Evolutionary conservation across 2,797 vertebrate species (phyloP), one percentile per base, ranked within the genome.

Genomic region (Octomys mimax): DNA sequence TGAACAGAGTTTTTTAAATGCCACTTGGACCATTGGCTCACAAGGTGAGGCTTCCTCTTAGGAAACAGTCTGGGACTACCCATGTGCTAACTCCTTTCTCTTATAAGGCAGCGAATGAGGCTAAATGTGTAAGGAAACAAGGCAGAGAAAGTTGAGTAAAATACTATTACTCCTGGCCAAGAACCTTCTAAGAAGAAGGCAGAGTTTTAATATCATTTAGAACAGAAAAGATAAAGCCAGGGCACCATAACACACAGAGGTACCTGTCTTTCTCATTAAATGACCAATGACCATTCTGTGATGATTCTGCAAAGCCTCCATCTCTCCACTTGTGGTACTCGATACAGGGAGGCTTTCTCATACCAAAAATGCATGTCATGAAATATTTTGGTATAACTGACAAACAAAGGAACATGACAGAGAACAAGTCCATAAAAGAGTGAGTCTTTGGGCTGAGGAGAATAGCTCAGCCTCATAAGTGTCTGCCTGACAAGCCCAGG

Each of bases 161-260:
- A 89, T 94, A 95, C 89, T 97, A 95, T 39, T 91, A 42, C 87
- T 93, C 26, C 14, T 62, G 87, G 33, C n/a, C 84, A 9, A 26
- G 82, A 61, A 46, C 14, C 26, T 36, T 62, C 6, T 5, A 81
- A 28, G 16, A 12, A 19, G 19, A 36, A 33, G n/a, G 36, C 57
- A 26, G 4, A 10, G 1, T 18, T 33, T 21, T 6, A 19, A 62
- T 19, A n/a, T 6, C 22, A 87, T 36, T 61, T 1, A 0, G 0
- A 92, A 14, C 0, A 66, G 2, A 57, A 9, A 12, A 91, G 84
- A 19, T 0, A 46, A 92, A n/a, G 66, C 21, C 0, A 9, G 18
- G 26, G 21, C 16, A 2, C 21, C 19, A 2, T 26, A 9, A 16
- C 26, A 57, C 31, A 87, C 21, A 33, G 19, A 22, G 54, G 33